phyloP scores from a whole-genome alignment of 2,797 vertebrate genomes.

The Morus bassanus region DNA sequence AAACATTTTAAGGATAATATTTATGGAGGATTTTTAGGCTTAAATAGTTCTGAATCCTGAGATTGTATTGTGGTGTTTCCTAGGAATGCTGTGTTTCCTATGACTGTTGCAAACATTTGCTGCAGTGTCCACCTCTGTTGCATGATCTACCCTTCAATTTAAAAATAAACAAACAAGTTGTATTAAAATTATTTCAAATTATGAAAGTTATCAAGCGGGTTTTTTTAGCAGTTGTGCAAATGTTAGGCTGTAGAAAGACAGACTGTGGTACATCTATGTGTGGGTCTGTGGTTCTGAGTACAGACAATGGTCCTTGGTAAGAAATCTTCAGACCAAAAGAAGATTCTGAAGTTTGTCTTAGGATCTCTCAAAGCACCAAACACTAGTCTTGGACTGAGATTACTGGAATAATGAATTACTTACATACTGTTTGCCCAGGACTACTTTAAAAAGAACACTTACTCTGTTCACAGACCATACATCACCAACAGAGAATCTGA shows the following conservation, averaged over 20 bases:
- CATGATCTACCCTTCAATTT: background rate
- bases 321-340: background rate
- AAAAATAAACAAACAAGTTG: background rate
- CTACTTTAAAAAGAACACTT: background rate
- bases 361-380: background rate
- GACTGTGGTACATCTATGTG: background rate
- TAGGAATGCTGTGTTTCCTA: background rate
- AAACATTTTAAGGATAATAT: slow-evolving; percentile 30
- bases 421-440: background rate
- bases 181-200: background rate
- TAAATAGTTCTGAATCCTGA: background rate
- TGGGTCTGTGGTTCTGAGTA: background rate
- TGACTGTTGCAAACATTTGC: background rate
- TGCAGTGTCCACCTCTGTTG: background rate
- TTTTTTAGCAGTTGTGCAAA: background rate
- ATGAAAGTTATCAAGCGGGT: background rate
- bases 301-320: background rate
- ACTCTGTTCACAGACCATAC: background rate
- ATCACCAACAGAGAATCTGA: background rate
- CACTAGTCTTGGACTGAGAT: background rate
- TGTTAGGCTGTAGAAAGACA: background rate
- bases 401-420: background rate
- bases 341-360: background rate
- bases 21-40: background rate
- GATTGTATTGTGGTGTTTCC: background rate